Evolutionary conservation across 2,888 invertebrate species (phyloP), one percentile per base, ranked within the genome.

Genomic region (Diplolepis rosae): DNA sequence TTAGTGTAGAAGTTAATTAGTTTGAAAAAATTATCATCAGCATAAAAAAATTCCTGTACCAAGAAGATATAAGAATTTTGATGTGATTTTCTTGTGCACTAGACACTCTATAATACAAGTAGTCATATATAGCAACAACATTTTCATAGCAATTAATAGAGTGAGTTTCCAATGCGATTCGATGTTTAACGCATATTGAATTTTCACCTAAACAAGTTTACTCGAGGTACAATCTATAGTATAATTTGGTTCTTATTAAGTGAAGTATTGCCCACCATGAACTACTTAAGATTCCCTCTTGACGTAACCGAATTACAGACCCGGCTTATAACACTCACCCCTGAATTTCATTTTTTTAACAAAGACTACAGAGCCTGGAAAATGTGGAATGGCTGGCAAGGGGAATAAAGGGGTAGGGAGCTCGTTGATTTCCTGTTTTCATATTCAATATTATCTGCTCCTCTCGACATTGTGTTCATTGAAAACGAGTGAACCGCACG

Each of bases 401-500:
- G 24, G 50, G 18, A 50, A 50, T 50, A 50, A 50, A 50, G 24
- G 50, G 50, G 50, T 50, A 50, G 50, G 50, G 75, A 84, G 80
- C 87, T 87, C 87, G 88, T 88, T 87, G 86, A 88, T 88, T 88
- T 87, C 82, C 85, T 86, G 87, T 88, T 88, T 88, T 88, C 87
- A 88, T 88, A 88, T 88, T 88, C 85, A 88, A 88, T 88, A 88
- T 88, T 87, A 87, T 87, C 85, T 82, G 84, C 81, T 73, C 71
- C 72, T 74, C 79, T 79, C 82, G 83, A 83, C 85, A 88, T 88
- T 88, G 88, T 88, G 83, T 87, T 87, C 88, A 88, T 88, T 88
- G 88, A 88, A 87, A 88, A 83, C 88, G 86, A 88, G 87, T 88
- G 85, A 88, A 88, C 88, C 88, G 88, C 86, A 88, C 82, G 86